These are phyloP conservation scores for Galaxias olidus DNA, from an alignment of 2,797 vertebrate genomes.

Conservation along the genomic window DNA sequence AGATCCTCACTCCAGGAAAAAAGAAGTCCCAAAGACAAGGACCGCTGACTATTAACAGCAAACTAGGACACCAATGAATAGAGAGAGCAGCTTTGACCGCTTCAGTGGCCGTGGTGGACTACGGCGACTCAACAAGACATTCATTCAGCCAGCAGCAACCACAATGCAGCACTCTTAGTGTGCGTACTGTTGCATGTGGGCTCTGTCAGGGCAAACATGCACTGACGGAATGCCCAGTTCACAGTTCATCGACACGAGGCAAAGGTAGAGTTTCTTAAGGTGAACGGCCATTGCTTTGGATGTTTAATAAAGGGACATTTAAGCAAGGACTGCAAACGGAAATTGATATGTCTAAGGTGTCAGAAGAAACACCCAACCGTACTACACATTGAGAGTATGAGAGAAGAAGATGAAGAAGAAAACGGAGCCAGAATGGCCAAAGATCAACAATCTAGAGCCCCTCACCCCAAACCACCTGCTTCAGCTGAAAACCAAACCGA, in stretches of 20 bases:
- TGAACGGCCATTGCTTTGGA: slow-evolving; percentile 6
- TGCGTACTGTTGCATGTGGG: too few species aligned
- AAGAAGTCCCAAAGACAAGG: too few species aligned
- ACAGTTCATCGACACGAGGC: background rate
- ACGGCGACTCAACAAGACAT: too few species aligned
- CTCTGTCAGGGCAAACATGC: too few species aligned
- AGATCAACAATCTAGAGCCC: slow-evolving; percentile 13
- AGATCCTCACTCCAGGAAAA: background rate
- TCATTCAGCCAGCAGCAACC: background rate
- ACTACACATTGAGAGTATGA: slow-evolving; percentile 11
- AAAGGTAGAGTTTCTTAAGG: slow-evolving; percentile 21
- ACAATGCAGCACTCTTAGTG: background rate
- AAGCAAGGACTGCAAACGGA: slow-evolving; percentile 16
- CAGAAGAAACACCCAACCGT: slow-evolving; percentile 7
- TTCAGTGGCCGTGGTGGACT: too few species aligned
- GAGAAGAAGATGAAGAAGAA: too few species aligned
- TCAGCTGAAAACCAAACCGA: background rate
- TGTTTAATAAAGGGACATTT: too few species aligned
- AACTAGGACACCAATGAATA: too few species aligned
- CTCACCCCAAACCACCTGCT: slow-evolving; percentile 17
- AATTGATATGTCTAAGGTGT: slow-evolving; percentile 14
- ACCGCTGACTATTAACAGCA: too few species aligned
- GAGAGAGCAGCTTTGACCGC: too few species aligned
- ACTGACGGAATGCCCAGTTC: too few species aligned
- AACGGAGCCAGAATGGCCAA: too few species aligned